A percentile compares a stretch with the other conserved stretches of the same genome.
phyloP scores from a whole-genome alignment of 2,113 vertebrate genomes.

The Lepidiolamprologus cunningtoni region DNA sequence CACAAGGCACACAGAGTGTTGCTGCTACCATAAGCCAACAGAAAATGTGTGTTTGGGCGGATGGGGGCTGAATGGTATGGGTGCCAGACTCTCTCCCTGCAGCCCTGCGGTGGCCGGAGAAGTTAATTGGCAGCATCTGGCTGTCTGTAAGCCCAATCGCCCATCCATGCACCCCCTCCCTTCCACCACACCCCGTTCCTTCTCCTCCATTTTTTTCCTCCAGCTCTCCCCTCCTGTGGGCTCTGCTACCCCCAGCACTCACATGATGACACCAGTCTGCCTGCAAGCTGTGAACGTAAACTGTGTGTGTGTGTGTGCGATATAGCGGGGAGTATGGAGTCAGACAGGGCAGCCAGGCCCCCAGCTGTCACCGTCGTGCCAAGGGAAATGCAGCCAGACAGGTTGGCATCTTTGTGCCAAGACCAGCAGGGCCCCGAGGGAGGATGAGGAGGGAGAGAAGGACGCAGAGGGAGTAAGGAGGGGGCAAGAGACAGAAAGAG shows the following conservation, averaged over 20 bases:
- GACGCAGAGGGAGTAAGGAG: neutral
- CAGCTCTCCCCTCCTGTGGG: conserved; percentile 17
- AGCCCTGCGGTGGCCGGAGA: conserved; percentile 60
- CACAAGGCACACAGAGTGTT: neutral
- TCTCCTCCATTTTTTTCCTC: neutral
- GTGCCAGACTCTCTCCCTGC: conserved; percentile 50
- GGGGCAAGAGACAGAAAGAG: neutral
- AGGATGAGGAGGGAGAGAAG: conserved; percentile 30
- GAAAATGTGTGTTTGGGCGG: conserved; percentile 4
- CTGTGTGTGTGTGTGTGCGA: conserved; percentile 14
- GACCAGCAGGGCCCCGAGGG: conserved; percentile 53
- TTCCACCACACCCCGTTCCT: conserved; percentile 3
- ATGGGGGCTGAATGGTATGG: conserved; percentile 19
- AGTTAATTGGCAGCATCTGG: conserved; percentile 94
- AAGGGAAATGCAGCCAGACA: conserved; percentile 70
- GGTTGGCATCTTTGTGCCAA: conserved; percentile 63
- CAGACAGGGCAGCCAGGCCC: conserved; percentile 58
- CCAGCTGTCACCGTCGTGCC: conserved; percentile 66
- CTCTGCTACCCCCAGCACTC: conserved; percentile 49
- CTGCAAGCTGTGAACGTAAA: conserved; percentile 65
- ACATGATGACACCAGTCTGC: conserved; percentile 73
- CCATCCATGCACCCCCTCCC: conserved; percentile 36
- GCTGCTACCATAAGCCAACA: neutral
- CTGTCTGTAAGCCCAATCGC: conserved; percentile 76
- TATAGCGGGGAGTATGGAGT: conserved; percentile 29